Conservation (phyloP, 92 coral and sea anemone species). For the Actinostola sp. region DNA sequence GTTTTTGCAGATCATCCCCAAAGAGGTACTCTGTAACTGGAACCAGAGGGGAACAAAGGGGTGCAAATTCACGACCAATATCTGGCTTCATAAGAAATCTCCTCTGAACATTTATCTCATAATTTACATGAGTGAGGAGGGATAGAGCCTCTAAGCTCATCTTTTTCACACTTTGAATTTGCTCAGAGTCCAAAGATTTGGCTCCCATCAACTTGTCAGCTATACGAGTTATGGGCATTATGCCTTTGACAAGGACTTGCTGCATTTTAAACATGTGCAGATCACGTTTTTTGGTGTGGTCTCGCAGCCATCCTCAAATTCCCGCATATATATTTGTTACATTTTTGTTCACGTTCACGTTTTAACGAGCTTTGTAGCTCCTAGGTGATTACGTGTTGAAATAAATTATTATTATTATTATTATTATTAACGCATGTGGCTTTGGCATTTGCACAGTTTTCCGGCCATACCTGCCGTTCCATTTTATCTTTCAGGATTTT, state of each 20-base stretch:
- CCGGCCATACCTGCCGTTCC: slow-evolving; percentile 49
- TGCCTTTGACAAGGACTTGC: slow-evolving; percentile 65
- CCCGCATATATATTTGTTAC: too few species aligned
- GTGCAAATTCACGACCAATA: slow-evolving; percentile 41
- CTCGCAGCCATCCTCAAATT: slow-evolving; percentile 50
- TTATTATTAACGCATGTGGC: slow-evolving; percentile 56
- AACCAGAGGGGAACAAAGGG: slow-evolving; percentile 44
- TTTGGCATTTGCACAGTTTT: slow-evolving; percentile 32
- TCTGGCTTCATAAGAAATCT: slow-evolving; percentile 44
- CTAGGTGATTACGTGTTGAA: too few species aligned
- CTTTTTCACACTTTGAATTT: slow-evolving; percentile 35
- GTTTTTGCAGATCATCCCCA: slow-evolving; percentile 70
- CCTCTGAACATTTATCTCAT: slow-evolving; percentile 53
- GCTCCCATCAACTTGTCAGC: slow-evolving; percentile 58
- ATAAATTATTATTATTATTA: too few species aligned
- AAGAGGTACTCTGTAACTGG: slow-evolving; percentile 52
- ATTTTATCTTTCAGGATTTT: slow-evolving; percentile 41
- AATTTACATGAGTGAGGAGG: slow-evolving; percentile 44
- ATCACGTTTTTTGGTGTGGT: slow-evolving; percentile 46
- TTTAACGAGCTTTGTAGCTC: too few species aligned
- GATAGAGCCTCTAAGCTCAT: slow-evolving; percentile 63
- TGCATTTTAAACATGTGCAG: slow-evolving; percentile 57
- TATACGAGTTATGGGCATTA: slow-evolving; percentile 39
- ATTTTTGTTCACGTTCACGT: too few species aligned
- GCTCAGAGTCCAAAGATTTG: slow-evolving; percentile 17